Evolutionary conservation across 92 coral and sea anemone genomes (phyloP), one percentile per base, ranked within the genome.

Genomic region (Porites cylindrica): DNA sequence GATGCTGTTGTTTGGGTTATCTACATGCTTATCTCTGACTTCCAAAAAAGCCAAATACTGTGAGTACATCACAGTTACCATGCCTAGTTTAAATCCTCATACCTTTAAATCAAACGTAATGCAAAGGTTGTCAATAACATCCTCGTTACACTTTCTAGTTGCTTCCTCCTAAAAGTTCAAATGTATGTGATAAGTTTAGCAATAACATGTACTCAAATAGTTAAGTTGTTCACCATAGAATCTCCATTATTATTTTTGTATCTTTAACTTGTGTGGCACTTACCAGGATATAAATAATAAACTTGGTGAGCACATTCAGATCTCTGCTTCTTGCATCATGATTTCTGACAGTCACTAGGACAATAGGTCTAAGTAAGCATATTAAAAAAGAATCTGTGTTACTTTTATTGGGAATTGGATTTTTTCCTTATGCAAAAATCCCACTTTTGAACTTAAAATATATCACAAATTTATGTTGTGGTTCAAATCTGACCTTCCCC

Each of bases 51-150:
- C 4, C 6, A 38, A 38, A 29, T 3, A 38, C 47, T 38, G 47
- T 38, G 47, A 38, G 47, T 38, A 38, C 6, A 0, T 38, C 6
- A 38, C 47, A 38, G 47, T 38, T 38, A 38, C 47, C 7, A 38
- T 38, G 47, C 47, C 7, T 62, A 62, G 19, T 62, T 20, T 62
- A 16, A 14, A 62, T 14, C 66, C 20, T 77, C 82, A 61, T 84
- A 93, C 99, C 96, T 95, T 96, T 58, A 96, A 84, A 85, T 96
- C 99, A 93, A 96, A 96, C 18, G 96, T 86, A 43, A 96, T 93
- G 76, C 97, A 96, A 29, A 96, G 90, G 78, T 93, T 96, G 76
- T 96, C 99, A 74, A 96, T 96, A n/a, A 96, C 81, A 79, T 92
- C 94, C 81, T 96, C 99, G 43, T 96, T 94, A 80, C 99, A 96